Percentiles rank a stretch among this genome's conserved stretches.
Evolutionary conservation across 1,140 invertebrate genomes (phyloP).

Genomic region (Mamestra configurata): DNA sequence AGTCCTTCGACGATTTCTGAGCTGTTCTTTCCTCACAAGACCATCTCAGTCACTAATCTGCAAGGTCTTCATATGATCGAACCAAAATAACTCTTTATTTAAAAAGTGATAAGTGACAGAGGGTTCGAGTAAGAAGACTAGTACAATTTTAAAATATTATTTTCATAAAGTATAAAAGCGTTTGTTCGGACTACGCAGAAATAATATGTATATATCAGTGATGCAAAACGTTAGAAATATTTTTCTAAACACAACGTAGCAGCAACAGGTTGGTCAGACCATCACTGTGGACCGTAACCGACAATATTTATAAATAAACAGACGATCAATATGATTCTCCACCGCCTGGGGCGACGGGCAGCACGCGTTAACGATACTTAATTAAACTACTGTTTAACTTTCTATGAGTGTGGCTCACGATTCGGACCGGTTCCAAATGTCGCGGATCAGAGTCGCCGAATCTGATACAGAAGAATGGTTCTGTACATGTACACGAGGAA

Average conservation of each 20-base stretch:
- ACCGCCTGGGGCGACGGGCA: constrained; percentile 3
- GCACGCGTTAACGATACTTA: constrained; percentile 41
- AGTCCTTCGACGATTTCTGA: no score
- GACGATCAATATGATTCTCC: neutral
- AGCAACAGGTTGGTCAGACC: neutral
- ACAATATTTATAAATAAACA: neutral
- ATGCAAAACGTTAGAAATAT: neutral
- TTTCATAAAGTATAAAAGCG: no score
- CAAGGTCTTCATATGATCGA: no score
- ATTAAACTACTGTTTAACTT: constrained; percentile 51
- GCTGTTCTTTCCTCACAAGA: no score
- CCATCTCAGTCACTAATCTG: no score
- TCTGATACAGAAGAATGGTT: neutral
- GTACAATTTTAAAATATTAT: no score
- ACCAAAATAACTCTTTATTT: no score
- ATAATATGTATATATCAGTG: neutral
- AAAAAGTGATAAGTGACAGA: no score
- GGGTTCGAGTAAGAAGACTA: no score
- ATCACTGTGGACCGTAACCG: neutral
- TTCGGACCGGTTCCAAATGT: constrained; percentile 21
- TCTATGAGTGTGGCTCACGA: constrained; percentile 42
- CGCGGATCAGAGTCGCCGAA: neutral
- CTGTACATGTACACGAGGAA: no score
- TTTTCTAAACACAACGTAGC: neutral
- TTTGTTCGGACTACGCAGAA: no score